Evolutionary conservation across 2,797 vertebrate genomes (phyloP), one percentile per base, ranked within the genome.

Genomic region (Peromyscus aztecus): DNA sequence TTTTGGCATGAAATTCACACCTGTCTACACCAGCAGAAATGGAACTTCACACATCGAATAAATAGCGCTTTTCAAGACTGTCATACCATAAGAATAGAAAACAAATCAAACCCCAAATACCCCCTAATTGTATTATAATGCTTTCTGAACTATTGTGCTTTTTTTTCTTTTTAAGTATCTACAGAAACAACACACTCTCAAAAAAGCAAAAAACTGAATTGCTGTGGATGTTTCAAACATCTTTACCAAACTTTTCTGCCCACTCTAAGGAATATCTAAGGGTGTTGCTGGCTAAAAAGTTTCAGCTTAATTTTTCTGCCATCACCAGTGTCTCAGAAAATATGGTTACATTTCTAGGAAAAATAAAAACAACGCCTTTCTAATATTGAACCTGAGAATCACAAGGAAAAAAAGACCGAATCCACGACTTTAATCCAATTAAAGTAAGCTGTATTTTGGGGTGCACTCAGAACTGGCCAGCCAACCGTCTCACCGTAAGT

Each of bases 41-140:
- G 85, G 71, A 71, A 96, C 88, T 94, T 92, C 77, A 91, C n/a
- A 43, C 92, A 34, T 75, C 49, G 87, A 93, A 92, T 78, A 94
- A 96, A 89, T 63, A 92, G 65, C 29, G 12, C 40, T 88, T 95
- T 96, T 65, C 12, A 34, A 90, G 10, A 88, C 65, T 2, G 27
- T 13, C 69, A 13, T 86, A 29, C 34, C 67, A 94, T 71, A 94
- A 78, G 95, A 93, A 91, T 57, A 87, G 61, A 92, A 94, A 92
- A 95, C 21, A 89, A 76, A 95, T 49, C 49, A 89, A 93, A 77
- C 43, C 31, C 12, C 4, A 71, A 95, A 97, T 65, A 14, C 16
- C 5, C 10, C 94, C 65, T 89, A 73, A 92, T 94, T 84, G 86
- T 75, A 89, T 80, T 80, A 67, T 52, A 93, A 57, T 77, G 11